phyloP scores from a whole-genome alignment of 1,140 invertebrate species.

The Drosophila ananassae region DNA sequence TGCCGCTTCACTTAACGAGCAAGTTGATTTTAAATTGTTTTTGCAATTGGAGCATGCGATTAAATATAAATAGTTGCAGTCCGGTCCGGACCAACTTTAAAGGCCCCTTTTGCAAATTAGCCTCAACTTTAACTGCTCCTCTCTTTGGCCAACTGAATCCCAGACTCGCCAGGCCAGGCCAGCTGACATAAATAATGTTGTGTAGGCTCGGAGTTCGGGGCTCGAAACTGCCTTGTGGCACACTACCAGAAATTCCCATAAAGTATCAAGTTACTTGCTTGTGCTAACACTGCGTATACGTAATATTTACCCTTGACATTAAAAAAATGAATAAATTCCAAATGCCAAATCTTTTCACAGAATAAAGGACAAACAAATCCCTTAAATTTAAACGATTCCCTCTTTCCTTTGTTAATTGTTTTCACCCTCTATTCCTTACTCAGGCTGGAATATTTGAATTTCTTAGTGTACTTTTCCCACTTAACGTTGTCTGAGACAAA shows the following conservation, averaged over 20 bases:
- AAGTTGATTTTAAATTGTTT: constrained; percentile 83
- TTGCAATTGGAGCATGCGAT: constrained; percentile 82
- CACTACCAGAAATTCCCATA: neutral
- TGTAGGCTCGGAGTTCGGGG: constrained; percentile 18
- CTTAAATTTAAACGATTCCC: neutral
- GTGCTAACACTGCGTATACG: neutral
- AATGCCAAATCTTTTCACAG: neutral
- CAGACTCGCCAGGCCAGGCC: constrained; percentile 8
- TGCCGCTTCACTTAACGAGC: constrained; percentile 77
- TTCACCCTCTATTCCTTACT: neutral
- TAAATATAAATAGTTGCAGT: constrained; percentile 79
- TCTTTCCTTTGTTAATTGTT: neutral
- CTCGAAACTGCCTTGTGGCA: constrained; percentile 5
- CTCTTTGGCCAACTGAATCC: neutral
- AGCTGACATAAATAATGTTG: constrained; percentile 50
- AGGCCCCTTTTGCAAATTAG: constrained; percentile 52
- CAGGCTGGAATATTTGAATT: neutral
- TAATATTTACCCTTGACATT: neutral
- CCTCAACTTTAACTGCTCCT: constrained; percentile 50
- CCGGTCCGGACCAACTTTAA: constrained; percentile 51
- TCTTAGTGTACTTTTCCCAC: constrained; percentile 26
- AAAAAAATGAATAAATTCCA: neutral
- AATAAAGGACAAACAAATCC: neutral
- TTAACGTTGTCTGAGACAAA: constrained; percentile 68
- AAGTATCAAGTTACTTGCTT: neutral